Conservation (phyloP, 2,113 vertebrate genomes). For the Oriolus oriolus region DNA sequence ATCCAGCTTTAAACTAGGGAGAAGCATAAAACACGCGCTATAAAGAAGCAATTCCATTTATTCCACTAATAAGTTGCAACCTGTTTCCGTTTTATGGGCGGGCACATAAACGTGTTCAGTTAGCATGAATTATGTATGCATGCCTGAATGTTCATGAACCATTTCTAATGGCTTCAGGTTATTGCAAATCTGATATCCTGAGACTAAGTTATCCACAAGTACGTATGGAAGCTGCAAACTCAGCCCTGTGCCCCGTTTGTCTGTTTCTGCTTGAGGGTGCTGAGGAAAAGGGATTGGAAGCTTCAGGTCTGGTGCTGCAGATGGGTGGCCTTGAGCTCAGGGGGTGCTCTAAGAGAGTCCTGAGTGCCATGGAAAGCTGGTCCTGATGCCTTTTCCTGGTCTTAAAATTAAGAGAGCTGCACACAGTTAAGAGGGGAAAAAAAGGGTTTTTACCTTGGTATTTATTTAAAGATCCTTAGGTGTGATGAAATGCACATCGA, state of each 20-base stretch:
- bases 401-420: too few relatives aligned
- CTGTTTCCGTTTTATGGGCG: not conserved
- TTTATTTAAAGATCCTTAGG: too few relatives aligned
- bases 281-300: not conserved
- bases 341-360: not conserved
- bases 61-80: conserved; percentile 33
- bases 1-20: not conserved
- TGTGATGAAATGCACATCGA: too few relatives aligned
- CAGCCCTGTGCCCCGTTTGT: not conserved
- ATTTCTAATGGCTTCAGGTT: conserved; percentile 10
- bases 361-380: not conserved
- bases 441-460: too few relatives aligned
- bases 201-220: not conserved
- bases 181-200: conserved; percentile 9
- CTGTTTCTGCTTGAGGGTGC: not conserved
- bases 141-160: conserved; percentile 13
- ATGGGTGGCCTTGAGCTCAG: not conserved
- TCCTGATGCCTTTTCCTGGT: too few relatives aligned
- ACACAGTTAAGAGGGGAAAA: too few relatives aligned
- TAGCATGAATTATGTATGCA: conserved; percentile 16
- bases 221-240: not conserved
- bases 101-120: not conserved
- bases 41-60: conserved; percentile 29
- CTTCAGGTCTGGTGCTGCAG: not conserved
- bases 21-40: not conserved